Conservation (phyloP, 2,888 invertebrate genomes). For the Drosophila atroscutellata region DNA sequence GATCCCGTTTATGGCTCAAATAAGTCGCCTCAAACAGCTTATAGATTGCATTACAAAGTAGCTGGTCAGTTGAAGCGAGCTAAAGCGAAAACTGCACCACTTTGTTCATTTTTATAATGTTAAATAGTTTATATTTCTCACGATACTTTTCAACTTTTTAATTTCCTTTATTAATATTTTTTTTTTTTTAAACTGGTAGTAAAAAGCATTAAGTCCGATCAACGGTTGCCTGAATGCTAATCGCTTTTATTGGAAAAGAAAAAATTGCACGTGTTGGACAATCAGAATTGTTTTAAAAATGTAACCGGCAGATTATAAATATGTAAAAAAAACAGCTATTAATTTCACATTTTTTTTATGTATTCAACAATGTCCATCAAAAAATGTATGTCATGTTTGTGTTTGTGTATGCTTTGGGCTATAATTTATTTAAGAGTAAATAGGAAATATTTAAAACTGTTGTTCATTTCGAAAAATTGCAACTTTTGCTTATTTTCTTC, state of each 20-base stretch:
- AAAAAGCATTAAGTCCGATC: background rate
- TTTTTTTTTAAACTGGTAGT: too few species aligned
- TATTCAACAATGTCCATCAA: background rate
- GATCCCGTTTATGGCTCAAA: slow-evolving; percentile 34
- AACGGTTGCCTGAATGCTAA: background rate
- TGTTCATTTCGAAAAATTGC: background rate
- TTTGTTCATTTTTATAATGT: slow-evolving; percentile 21
- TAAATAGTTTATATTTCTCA: background rate
- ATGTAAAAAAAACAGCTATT: background rate
- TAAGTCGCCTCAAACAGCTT: slow-evolving; percentile 16
- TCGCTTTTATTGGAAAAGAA: background rate
- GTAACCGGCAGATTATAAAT: background rate
- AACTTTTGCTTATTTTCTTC: background rate
- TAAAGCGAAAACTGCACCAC: slow-evolving; percentile 34
- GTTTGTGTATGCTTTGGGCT: background rate
- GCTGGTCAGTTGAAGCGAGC: background rate
- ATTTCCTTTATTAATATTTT: background rate
- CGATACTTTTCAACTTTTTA: background rate
- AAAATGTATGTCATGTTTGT: background rate
- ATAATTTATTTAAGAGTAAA: background rate
- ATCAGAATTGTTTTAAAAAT: background rate
- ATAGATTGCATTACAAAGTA: slow-evolving; percentile 37
- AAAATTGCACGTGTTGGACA: background rate
- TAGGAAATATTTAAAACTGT: background rate
- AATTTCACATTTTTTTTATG: background rate